Percentiles rank a stretch among this genome's conserved stretches.
Conservation (phyloP, 2,113 vertebrate genomes). For the Chlorodrepanis virens region DNA sequence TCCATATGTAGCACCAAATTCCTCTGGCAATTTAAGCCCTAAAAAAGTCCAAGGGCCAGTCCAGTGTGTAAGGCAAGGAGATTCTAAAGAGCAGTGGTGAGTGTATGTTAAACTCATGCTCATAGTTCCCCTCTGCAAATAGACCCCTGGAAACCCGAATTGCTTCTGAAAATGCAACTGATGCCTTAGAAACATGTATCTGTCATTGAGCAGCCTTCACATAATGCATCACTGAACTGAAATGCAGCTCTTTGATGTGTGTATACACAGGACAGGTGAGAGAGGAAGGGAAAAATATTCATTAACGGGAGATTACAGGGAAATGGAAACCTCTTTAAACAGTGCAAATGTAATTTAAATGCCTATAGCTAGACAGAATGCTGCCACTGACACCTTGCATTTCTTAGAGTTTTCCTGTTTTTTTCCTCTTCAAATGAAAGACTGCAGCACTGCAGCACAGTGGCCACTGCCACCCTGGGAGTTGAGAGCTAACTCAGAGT, state of each 20-base stretch:
- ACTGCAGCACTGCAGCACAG: not conserved
- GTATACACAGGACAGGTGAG: not conserved
- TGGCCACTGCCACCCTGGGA: not conserved
- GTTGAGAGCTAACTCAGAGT: not conserved
- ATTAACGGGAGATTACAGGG: not conserved
- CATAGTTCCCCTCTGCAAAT: not conserved
- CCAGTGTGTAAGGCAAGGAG: not conserved
- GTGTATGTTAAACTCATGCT: not conserved
- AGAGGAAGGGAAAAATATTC: not conserved
- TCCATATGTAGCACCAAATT: conserved; percentile 32
- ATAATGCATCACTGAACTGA: not conserved
- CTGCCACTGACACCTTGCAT: not conserved
- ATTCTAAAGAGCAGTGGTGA: not conserved
- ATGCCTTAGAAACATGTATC: not conserved
- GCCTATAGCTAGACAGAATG: not conserved
- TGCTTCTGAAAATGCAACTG: not conserved
- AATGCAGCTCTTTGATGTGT: not conserved
- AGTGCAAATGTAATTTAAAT: not conserved
- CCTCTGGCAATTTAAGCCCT: conserved; percentile 3
- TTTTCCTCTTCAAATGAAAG: not conserved
- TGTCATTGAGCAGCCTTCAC: not conserved
- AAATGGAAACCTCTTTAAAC: not conserved
- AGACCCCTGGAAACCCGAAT: not conserved
- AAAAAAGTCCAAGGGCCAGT: not conserved
- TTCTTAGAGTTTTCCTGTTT: not conserved